Conservation (phyloP, 2,888 invertebrate genomes). For the Drosophila macrothrix region DNA sequence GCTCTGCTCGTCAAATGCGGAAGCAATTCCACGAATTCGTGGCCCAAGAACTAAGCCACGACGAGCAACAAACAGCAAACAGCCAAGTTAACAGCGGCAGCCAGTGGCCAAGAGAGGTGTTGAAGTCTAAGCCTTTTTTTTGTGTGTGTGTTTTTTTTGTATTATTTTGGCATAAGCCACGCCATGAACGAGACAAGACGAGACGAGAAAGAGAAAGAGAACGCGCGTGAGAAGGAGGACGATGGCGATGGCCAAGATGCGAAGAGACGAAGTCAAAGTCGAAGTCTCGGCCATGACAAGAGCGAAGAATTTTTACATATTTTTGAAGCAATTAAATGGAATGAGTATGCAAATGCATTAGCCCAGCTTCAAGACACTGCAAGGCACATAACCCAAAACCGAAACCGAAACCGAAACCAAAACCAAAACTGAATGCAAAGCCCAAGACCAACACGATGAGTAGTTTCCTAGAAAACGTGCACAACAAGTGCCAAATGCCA, state of each 20-base stretch:
- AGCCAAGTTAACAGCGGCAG: conserved; percentile 4
- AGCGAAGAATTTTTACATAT: conserved; percentile 71
- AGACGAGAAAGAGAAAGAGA: conserved; percentile 22
- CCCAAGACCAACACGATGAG: conserved; percentile 30
- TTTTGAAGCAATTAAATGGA: conserved; percentile 80
- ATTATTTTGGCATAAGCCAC: conserved; percentile 61
- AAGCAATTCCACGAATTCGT: conserved; percentile 78
- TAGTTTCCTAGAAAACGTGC: conserved; percentile 71
- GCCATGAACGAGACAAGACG: conserved; percentile 29
- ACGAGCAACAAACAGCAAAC: conserved; percentile 27
- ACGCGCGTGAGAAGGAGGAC: conserved; percentile 12
- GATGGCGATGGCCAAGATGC: conserved; percentile 30
- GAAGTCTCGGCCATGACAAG: conserved; percentile 64
- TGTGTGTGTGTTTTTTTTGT: neutral
- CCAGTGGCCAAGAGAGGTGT: conserved; percentile 52
- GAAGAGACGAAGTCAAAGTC: conserved; percentile 16
- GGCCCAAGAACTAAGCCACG: conserved; percentile 74
- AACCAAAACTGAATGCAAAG: conserved; percentile 20
- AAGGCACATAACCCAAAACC: conserved; percentile 20
- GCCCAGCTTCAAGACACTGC: conserved; percentile 33
- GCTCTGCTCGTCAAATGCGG: conserved; percentile 64
- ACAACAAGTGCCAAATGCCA: conserved; percentile 63
- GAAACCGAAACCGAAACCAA: conserved; percentile 14
- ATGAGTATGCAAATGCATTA: conserved; percentile 79
- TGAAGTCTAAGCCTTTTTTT: conserved; percentile 63